These are phyloP conservation scores for Drusus annulatus DNA, from an alignment of 1,140 invertebrate species.

Conservation along the genomic window DNA sequence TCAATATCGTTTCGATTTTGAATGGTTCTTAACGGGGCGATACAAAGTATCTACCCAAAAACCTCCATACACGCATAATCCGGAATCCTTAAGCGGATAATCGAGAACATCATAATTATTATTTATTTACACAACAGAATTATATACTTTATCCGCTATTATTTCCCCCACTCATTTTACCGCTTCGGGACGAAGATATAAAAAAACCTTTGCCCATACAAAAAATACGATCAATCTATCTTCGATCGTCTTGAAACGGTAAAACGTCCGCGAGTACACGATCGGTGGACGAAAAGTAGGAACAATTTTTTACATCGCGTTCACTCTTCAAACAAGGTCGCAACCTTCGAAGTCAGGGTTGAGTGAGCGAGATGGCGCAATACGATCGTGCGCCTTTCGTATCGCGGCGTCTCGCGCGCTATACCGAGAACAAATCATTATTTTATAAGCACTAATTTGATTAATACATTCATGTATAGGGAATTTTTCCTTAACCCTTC, in stretches of 20 bases:
- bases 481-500: background rate
- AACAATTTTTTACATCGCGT: conserved; percentile 38
- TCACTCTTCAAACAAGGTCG: conserved; percentile 43
- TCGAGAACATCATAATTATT: too few species aligned
- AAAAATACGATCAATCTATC: background rate
- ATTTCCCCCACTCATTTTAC: background rate
- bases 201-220: background rate
- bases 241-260: background rate
- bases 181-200: background rate
- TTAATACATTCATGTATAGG: background rate
- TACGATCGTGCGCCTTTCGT: background rate
- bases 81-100: too few species aligned
- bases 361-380: conserved; percentile 33
- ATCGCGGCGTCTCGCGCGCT: conserved; percentile 28
- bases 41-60: too few species aligned
- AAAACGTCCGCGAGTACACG: background rate
- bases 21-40: too few species aligned
- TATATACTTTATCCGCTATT: background rate
- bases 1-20: too few species aligned
- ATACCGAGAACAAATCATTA: background rate
- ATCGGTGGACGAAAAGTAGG: background rate
- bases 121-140: too few species aligned
- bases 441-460: background rate
- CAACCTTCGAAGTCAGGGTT: conserved; percentile 41
- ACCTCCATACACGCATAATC: too few species aligned